Conservation (phyloP, 2,888 invertebrate species). For the Spisula subtruncata region DNA sequence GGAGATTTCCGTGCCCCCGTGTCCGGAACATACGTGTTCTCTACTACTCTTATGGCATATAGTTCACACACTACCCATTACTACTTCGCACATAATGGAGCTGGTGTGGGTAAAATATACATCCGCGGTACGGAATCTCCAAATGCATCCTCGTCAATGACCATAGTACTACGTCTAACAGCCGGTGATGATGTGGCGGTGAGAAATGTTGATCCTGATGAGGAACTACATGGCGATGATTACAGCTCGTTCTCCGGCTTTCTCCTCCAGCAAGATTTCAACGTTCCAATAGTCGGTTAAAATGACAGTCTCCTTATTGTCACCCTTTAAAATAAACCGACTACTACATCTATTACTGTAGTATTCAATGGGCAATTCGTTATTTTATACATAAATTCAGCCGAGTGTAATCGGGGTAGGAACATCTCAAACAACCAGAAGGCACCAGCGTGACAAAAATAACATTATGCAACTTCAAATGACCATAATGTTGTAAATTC, state of each 20-base stretch:
- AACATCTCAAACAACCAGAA: too few species aligned
- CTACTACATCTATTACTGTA: neutral
- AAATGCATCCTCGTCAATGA: neutral
- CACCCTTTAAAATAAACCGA: neutral
- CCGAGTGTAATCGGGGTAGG: too few species aligned
- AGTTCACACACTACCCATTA: neutral
- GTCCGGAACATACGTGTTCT: slow-evolving; percentile 36
- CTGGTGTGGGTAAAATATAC: neutral
- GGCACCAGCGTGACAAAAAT: too few species aligned
- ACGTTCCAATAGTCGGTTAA: neutral
- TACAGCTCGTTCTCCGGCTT: slow-evolving; percentile 34
- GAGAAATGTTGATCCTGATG: slow-evolving; percentile 10
- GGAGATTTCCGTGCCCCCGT: slow-evolving; percentile 42
- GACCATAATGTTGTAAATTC: too few species aligned
- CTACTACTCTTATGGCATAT: slow-evolving; percentile 34
- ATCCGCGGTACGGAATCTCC: neutral
- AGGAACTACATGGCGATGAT: neutral
- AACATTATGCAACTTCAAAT: too few species aligned
- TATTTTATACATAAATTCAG: too few species aligned
- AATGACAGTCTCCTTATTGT: neutral
- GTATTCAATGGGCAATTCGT: too few species aligned
- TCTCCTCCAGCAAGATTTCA: slow-evolving; percentile 15
- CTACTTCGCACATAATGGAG: neutral
- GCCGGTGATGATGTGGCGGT: slow-evolving; percentile 29
- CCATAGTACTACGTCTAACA: neutral